phyloP scores from a whole-genome alignment of 92 coral and sea anemone genomes.

The Phenganax stokvisi region DNA sequence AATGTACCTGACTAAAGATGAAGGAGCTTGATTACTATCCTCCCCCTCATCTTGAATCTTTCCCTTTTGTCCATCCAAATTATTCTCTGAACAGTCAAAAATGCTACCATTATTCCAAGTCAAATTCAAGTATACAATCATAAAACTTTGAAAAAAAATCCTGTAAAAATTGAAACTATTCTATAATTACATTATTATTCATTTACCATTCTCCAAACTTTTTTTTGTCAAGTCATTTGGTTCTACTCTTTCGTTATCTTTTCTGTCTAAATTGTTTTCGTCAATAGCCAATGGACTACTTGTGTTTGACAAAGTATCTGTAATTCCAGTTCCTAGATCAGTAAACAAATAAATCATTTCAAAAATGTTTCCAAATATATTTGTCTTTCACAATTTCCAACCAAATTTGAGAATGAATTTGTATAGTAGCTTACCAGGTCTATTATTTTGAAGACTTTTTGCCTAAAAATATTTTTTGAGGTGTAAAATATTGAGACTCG shows the following conservation, averaged over 20 bases:
- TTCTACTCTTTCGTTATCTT: not conserved
- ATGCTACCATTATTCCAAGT: conserved; percentile 59
- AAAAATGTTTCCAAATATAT: not conserved
- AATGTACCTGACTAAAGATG: conserved; percentile 72
- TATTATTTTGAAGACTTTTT: conserved; percentile 11
- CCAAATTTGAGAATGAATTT: no score
- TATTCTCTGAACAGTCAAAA: conserved; percentile 46
- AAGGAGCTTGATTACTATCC: conserved; percentile 74
- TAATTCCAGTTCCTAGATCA: not conserved
- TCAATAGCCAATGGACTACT: conserved; percentile 14
- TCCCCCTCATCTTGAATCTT: conserved; percentile 65
- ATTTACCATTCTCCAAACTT: conserved; percentile 53
- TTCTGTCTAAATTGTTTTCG: conserved; percentile 6
- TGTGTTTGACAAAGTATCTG: conserved; percentile 21
- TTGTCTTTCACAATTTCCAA: not conserved
- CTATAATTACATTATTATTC: no score
- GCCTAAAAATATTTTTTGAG: conserved; percentile 3
- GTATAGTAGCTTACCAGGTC: conserved; percentile 1
- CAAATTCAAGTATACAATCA: conserved; percentile 38
- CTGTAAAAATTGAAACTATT: no score
- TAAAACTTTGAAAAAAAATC: no score
- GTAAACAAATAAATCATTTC: no score
- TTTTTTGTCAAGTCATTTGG: conserved; percentile 1
- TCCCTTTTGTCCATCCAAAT: conserved; percentile 39
- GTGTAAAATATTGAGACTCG: not conserved